Evolutionary conservation across 2,797 vertebrate genomes (phyloP), one percentile per base, ranked within the genome.

Genomic region (Lepilemur septentrionalis): DNA sequence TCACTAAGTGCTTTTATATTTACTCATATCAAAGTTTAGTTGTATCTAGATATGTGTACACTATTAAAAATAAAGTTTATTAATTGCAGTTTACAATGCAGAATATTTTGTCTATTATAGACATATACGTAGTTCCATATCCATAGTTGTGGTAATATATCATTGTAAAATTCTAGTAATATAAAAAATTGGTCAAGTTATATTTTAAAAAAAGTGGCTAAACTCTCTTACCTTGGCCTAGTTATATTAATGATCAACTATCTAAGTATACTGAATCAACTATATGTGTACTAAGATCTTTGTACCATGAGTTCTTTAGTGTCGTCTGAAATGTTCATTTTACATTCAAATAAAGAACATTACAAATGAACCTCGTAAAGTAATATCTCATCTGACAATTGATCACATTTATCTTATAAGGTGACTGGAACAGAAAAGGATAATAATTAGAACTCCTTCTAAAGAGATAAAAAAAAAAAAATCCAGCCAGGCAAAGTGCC

Each of bases 351-450:
- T 85, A 61, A 81, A 50, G 57, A 93, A 93, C 0, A 55, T 28
- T 87, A 95, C 35, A 81, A 86, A 86, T 67, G 9, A 25, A 94
- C 7, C 75, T 75, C 63, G 84, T 95, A 96, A 97, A 70, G 84
- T 52, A 93, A 79, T 12, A 30, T 95, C 96, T 89, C 1, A 46
- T 87, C 79, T 80, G 94, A 93, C 85, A 93, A 94, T 41, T 30
- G 69, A 69, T 72, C 20, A 84, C 43, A 83, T 91, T 92, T 72
- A 1, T 13, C 73, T 69, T 73, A 43, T 23, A 90, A 79, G 67
- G 7, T 93, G 95, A 41, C 63, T 48, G 20, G 63, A 22, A 92
- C 81, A 97, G 95, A 70, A 93, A 92, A 82, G 30, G 32, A 89
- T 85, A 80, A 63, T 75, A 70, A 96, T 94, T 97, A 97, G 63